phyloP scores from a whole-genome alignment of 2,888 invertebrate genomes.

The Hemithea aestivaria region DNA sequence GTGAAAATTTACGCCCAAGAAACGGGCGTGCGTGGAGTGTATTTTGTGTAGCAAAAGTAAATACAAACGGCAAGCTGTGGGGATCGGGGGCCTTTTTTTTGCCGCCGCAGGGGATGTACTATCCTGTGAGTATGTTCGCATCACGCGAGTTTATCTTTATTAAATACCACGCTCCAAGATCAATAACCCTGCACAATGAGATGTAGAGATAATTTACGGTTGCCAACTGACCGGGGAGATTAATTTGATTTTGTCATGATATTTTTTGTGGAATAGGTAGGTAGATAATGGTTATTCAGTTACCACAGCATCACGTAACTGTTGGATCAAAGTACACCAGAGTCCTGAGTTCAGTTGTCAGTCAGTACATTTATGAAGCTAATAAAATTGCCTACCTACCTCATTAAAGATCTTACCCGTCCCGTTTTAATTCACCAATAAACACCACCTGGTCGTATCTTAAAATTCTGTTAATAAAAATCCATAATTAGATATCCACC shows the following conservation, averaged over 20 bases:
- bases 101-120: slow-evolving; percentile 98
- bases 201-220: no score
- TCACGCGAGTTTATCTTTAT: slow-evolving; percentile 17
- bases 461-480: no score
- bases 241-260: slow-evolving; percentile 14
- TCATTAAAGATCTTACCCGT: not conserved
- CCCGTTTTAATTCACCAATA: no score
- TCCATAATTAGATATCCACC: no score
- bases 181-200: slow-evolving; percentile 15
- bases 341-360: no score
- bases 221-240: slow-evolving; percentile 1
- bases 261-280: slow-evolving; percentile 13
- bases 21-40: slow-evolving; percentile 72
- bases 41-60: slow-evolving; percentile 80
- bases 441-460: no score
- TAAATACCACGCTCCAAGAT: slow-evolving; percentile 10
- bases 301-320: slow-evolving; percentile 18
- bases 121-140: slow-evolving; percentile 88
- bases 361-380: no score
- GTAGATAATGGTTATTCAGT: slow-evolving; percentile 11
- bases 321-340: not conserved
- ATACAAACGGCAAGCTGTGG: slow-evolving; percentile 96
- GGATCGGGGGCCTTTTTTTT: slow-evolving; percentile 97
- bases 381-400: no score
- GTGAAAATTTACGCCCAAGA: slow-evolving; percentile 66